phyloP scores from a whole-genome alignment of 2,113 vertebrate genomes.

The Corapipo altera region DNA sequence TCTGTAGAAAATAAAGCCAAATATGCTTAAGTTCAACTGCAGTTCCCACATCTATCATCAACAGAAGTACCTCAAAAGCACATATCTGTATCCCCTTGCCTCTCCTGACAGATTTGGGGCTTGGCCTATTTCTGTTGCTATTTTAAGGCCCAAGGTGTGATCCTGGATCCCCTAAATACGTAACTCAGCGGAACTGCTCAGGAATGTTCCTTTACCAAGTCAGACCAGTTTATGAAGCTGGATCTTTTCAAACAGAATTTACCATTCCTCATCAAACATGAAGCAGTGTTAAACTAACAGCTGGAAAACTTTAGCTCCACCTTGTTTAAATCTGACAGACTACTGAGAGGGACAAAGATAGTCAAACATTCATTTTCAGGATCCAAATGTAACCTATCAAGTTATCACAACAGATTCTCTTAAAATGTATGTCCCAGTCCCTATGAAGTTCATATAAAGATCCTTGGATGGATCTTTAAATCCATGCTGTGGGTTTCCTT shows the following conservation, averaged over 20 bases:
- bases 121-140: neutral
- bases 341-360: neutral
- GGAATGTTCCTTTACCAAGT: neutral
- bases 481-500: rapidly evolving
- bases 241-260: neutral
- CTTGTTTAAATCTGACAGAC: neutral
- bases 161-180: neutral
- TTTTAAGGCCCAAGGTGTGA: neutral
- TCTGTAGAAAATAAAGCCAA: neutral
- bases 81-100: neutral
- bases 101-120: neutral
- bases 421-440: neutral
- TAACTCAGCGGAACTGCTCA: rapidly evolving
- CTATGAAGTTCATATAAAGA: neutral
- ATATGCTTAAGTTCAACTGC: neutral
- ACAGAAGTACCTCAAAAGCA: neutral
- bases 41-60: rapidly evolving
- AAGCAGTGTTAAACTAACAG: neutral
- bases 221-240: neutral
- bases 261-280: neutral
- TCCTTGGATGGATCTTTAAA: neutral
- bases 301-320: neutral
- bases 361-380: neutral
- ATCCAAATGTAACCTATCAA: neutral
- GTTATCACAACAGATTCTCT: neutral